These are phyloP conservation scores for Microtus ochrogaster DNA, from an alignment of 2,113 vertebrate genomes.

Conservation along the genomic window DNA sequence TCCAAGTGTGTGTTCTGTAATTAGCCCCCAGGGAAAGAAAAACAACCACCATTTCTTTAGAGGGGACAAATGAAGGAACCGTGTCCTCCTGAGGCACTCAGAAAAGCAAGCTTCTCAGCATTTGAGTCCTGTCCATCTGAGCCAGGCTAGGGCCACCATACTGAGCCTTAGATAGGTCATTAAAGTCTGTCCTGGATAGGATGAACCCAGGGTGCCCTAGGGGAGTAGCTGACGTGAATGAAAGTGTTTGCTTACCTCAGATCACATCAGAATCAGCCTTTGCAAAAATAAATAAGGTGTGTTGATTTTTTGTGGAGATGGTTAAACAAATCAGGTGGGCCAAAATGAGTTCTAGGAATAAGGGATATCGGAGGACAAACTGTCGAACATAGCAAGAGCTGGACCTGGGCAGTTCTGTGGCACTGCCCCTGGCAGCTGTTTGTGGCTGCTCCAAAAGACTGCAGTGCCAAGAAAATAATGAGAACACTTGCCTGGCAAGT, in stretches of 20 bases:
- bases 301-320: conserved; percentile 45
- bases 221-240: not conserved
- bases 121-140: not conserved
- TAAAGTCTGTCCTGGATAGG: not conserved
- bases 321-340: conserved; percentile 41
- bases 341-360: conserved; percentile 53
- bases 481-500: not conserved
- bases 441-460: not conserved
- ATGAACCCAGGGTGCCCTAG: not conserved
- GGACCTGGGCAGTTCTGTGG: not conserved
- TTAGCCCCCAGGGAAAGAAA: not conserved
- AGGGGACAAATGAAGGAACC: not conserved
- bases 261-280: conserved; percentile 43
- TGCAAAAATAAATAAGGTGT: conserved; percentile 65
- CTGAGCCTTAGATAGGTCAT: not conserved
- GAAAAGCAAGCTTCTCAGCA: not conserved
- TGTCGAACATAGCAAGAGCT: not conserved
- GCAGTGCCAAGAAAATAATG: not conserved
- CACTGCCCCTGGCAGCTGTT: not conserved
- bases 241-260: conserved; percentile 28
- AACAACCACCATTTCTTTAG: not conserved
- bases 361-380: not conserved
- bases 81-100: not conserved
- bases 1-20: not conserved
- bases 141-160: fast-evolving